phyloP scores from a whole-genome alignment of 2,113 vertebrate genomes.

The Rhegmatorhina hoffmannsi region DNA sequence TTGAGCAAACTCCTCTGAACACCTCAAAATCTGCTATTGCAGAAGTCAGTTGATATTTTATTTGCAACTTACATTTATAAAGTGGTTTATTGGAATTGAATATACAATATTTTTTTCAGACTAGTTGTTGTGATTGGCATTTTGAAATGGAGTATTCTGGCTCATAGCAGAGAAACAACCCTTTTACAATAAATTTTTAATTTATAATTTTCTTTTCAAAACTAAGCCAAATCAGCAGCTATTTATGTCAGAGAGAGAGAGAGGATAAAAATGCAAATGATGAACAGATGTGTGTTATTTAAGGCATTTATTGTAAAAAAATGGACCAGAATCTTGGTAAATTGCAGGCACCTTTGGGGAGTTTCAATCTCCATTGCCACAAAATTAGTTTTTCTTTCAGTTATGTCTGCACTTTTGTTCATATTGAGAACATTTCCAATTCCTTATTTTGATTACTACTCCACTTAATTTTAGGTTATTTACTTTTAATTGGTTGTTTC shows the following conservation, averaged over 20 bases:
- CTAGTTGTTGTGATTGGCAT: background rate
- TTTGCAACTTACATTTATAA: background rate
- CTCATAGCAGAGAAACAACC: background rate
- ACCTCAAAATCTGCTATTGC: background rate
- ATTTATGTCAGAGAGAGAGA: background rate
- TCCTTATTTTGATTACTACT: background rate
- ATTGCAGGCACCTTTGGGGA: background rate
- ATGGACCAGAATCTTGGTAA: background rate
- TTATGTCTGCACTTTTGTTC: background rate
- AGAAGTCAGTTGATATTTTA: background rate
- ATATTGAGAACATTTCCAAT: background rate
- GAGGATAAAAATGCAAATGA: background rate
- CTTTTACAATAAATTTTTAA: background rate
- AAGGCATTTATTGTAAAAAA: background rate
- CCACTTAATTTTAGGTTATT: background rate
- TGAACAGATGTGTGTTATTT: background rate
- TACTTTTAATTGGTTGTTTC: background rate
- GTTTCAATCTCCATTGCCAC: background rate
- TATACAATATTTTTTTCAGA: background rate
- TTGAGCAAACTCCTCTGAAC: background rate
- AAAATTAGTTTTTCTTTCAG: background rate
- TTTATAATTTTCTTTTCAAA: background rate
- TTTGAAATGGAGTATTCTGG: background rate
- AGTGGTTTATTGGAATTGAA: background rate
- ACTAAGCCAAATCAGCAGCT: background rate